Evolutionary conservation across 2,888 invertebrate species (phyloP).

Genomic region (Pegoplata infirma): DNA sequence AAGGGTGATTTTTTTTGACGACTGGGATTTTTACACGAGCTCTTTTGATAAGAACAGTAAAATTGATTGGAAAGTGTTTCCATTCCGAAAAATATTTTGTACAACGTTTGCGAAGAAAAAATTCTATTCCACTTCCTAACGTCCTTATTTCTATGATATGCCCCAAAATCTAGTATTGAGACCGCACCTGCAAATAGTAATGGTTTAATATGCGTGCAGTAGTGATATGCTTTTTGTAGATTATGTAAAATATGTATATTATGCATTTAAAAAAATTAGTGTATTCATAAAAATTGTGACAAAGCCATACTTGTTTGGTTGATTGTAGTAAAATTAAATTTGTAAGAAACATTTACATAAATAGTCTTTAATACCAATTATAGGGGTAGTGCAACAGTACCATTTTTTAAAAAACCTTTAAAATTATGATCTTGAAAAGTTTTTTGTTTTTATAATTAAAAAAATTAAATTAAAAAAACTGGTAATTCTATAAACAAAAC

Average conservation of each 20-base stretch:
- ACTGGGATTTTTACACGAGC: no score
- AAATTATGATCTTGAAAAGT: conserved; percentile 5
- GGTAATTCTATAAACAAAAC: conserved; percentile 25
- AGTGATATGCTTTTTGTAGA: conserved; percentile 14
- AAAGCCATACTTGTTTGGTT: conserved; percentile 46
- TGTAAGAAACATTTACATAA: conserved; percentile 38
- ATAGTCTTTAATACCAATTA: conserved; percentile 44
- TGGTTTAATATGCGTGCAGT: conserved; percentile 41
- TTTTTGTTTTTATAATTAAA: no score
- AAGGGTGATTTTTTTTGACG: no score
- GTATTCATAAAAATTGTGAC: conserved; percentile 42
- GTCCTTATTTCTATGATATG: no score
- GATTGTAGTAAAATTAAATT: background rate
- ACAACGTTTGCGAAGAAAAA: no score
- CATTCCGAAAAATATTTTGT: no score
- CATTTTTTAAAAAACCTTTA: conserved; percentile 41
- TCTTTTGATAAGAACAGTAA: no score
- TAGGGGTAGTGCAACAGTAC: conserved; percentile 53
- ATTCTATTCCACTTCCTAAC: no score
- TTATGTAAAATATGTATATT: conserved; percentile 4
- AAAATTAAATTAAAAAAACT: conserved; percentile 18
- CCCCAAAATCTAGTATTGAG: no score
- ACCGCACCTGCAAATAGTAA: no score
- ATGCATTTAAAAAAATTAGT: conserved; percentile 54
- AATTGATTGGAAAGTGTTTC: no score